Base-by-base conservation (phyloP, 1,140 invertebrate genomes). In the Lethrus apterus region DNA sequence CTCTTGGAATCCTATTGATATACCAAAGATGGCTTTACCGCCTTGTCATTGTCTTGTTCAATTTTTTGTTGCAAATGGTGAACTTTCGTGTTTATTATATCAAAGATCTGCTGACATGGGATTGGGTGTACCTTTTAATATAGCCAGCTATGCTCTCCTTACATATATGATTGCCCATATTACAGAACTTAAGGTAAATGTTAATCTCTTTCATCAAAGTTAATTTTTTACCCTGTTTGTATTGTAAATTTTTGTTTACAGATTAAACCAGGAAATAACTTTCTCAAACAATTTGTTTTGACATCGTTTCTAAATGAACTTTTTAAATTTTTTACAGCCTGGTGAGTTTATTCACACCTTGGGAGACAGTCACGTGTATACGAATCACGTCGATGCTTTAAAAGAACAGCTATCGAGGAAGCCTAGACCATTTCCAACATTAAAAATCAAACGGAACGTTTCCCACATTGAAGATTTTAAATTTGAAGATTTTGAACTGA, bases 21-120 rank as follows among this genome's bases (percentile, higher is more conserved):
- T 99, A 18, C 75, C 79, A 2, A 71, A 84, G 67, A 99, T 99
- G 96, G 95, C 93, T 4, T 70, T 99, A 15, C 96, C 96, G 9
- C 96, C 96, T 0, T 99, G 96, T 63, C 96, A 99, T 69, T 89
- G 86, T 62, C 68, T 99, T 3, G 84, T 82, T 1, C 95, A 99
- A 66, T 99, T 99, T 70, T 94, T 89, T 74, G 95, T 99, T 1
- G 75, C 78, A 0, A 75, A 90, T 68, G 84, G 82, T 9, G 73
- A 84, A 58, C 63, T 90, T 0, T 95, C 89, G 2, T 98, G 93
- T 65, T 84, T 94, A 58, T 66, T 99, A 48, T 98, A 98, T 67
- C 96, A 99, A 71, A 75, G 96, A 59, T 97, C 93, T 50, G 95
- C 91, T 11, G 96, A 99, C 69, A 92, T 99, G 84, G 94, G 94